Conservation (phyloP, 2,888 invertebrate genomes). For the Melanotus villosus region DNA sequence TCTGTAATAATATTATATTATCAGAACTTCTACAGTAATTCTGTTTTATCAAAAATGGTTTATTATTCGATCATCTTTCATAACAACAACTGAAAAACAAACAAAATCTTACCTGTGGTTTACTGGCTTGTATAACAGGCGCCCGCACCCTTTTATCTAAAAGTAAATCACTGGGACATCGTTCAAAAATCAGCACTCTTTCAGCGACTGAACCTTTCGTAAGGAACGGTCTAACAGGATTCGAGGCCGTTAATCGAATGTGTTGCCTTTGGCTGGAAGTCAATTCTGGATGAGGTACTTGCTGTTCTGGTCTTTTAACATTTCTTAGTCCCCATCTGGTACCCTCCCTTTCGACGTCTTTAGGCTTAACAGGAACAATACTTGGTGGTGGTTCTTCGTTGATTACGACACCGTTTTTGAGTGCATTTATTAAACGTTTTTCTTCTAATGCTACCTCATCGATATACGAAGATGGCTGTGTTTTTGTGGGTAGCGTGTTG, state of each 20-base stretch:
- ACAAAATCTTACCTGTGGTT: constrained; percentile 67
- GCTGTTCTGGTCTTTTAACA: constrained; percentile 68
- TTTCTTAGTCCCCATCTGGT: constrained; percentile 65
- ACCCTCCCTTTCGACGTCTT: constrained; percentile 51
- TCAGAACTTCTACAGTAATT: too few species aligned
- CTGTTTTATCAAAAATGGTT: too few species aligned
- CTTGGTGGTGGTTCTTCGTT: constrained; percentile 67
- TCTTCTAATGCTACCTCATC: constrained; percentile 87
- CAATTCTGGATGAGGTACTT: constrained; percentile 78
- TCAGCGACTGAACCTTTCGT: constrained; percentile 93
- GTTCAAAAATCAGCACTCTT: constrained; percentile 90
- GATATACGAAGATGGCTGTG: constrained; percentile 60
- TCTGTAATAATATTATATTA: too few species aligned
- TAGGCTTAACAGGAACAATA: constrained; percentile 37
- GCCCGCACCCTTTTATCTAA: constrained; percentile 78
- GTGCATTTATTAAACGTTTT: constrained; percentile 82
- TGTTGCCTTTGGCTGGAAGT: constrained; percentile 75
- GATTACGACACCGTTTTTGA: constrained; percentile 80
- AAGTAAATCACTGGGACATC: constrained; percentile 86
- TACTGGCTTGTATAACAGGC: constrained; percentile 68
- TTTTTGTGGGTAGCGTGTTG: constrained; percentile 51
- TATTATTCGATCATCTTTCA: too few species aligned
- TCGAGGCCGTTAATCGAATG: constrained; percentile 67
- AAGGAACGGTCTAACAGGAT: constrained; percentile 87
- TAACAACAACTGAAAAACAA: too few species aligned